Evolutionary conservation across 2,113 vertebrate species (phyloP).

Genomic region (Climacteris rufus): DNA sequence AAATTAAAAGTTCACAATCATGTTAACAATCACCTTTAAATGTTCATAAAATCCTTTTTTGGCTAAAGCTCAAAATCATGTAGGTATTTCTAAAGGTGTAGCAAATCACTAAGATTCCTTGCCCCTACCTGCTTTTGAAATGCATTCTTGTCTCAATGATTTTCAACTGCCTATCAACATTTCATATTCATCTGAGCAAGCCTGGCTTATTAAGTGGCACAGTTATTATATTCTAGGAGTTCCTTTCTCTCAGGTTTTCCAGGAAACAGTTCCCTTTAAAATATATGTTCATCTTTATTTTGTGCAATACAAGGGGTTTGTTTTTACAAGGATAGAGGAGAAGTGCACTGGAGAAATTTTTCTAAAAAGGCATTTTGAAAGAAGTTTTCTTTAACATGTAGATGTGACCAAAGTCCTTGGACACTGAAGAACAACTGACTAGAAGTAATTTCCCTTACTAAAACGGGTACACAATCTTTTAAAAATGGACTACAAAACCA

Average conservation of each 20-base stretch:
- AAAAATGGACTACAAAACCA: constrained; percentile 35
- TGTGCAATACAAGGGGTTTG: too few relatives aligned
- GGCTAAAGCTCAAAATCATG: background rate
- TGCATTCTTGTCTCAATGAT: background rate
- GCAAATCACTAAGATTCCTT: background rate
- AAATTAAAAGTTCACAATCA: background rate
- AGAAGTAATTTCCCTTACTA: background rate
- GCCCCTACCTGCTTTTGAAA: background rate
- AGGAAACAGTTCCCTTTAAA: constrained; percentile 13
- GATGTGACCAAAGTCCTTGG: background rate
- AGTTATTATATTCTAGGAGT: background rate
- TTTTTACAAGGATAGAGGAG: background rate
- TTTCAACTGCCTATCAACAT: background rate
- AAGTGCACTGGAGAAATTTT: background rate
- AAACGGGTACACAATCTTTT: background rate
- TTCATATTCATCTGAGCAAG: background rate
- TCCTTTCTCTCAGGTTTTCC: background rate
- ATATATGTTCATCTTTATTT: background rate
- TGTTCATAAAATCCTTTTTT: background rate
- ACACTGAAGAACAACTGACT: background rate
- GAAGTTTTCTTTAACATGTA: background rate
- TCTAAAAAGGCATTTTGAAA: background rate
- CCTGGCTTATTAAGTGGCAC: background rate
- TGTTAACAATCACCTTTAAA: background rate
- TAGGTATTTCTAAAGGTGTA: background rate